Evolutionary conservation across 1,140 invertebrate species (phyloP).

Genomic region (Solen grandis): DNA sequence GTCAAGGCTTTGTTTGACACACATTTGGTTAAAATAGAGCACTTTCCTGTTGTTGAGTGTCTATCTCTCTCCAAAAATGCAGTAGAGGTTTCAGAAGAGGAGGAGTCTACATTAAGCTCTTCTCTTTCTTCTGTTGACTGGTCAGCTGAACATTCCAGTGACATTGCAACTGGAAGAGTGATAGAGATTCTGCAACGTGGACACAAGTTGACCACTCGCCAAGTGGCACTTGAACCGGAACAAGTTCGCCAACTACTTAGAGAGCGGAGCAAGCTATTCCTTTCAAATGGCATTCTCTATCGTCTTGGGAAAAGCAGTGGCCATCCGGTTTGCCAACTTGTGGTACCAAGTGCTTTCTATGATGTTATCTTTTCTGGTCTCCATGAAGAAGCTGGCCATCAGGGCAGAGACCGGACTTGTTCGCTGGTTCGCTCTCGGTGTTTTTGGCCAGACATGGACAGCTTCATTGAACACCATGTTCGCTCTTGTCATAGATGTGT

Average conservation of each 20-base stretch:
- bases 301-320: too few species aligned
- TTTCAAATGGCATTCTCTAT: conserved; percentile 39
- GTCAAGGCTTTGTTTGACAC: too few species aligned
- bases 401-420: background rate
- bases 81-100: too few species aligned
- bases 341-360: conserved; percentile 14
- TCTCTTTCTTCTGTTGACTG: too few species aligned
- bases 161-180: background rate
- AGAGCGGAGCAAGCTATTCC: conserved; percentile 3
- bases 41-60: background rate
- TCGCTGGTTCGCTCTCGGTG: background rate
- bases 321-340: too few species aligned
- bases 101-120: too few species aligned
- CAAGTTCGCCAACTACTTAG: too few species aligned
- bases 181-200: background rate
- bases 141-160: background rate
- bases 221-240: background rate
- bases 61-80: background rate
- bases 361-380: too few species aligned
- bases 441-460: conserved; percentile 41
- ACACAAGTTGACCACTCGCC: background rate
- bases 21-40: too few species aligned
- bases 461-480: background rate
- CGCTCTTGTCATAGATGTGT: conserved; percentile 14
- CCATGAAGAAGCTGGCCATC: conserved; percentile 42